Conservation (phyloP, 2,888 invertebrate genomes). For the Drosophila paracracens region DNA sequence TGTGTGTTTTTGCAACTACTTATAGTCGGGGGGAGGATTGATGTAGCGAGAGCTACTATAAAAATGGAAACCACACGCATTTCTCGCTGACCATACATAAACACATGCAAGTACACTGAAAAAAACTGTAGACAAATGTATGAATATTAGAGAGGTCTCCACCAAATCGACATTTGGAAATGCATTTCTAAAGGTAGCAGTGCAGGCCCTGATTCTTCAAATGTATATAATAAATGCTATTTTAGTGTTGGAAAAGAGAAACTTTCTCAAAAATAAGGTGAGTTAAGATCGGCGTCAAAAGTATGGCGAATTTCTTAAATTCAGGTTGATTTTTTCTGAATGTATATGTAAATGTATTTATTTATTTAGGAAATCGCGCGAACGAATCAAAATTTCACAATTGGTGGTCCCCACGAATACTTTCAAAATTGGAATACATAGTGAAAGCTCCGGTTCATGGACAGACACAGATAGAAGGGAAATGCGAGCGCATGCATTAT, state of each 20-base stretch:
- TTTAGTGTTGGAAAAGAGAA: not conserved
- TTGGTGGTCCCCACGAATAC: slow-evolving; percentile 67
- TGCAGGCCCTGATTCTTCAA: not conserved
- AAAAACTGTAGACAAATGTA: not conserved
- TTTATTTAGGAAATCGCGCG: slow-evolving; percentile 61
- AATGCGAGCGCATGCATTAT: slow-evolving; percentile 12
- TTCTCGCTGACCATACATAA: not conserved
- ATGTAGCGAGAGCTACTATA: not conserved
- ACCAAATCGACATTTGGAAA: not conserved
- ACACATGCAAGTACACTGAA: not conserved
- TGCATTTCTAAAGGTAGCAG: not conserved
- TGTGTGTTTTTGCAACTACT: not conserved
- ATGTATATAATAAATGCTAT: too few relatives aligned
- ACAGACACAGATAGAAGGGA: slow-evolving; percentile 16
- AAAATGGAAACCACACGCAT: slow-evolving; percentile 2
- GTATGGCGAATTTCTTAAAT: not conserved
- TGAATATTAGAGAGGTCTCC: not conserved
- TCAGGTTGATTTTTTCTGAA: not conserved
- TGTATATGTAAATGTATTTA: slow-evolving; percentile 32
- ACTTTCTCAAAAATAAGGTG: not conserved
- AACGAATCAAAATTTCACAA: slow-evolving; percentile 56
- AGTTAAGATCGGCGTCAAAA: not conserved
- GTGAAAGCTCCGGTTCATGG: slow-evolving; percentile 50
- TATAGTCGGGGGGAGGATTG: not conserved
- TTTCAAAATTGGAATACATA: slow-evolving; percentile 54